Base-by-base conservation (phyloP, 2,797 vertebrate genomes). In the Erithacus rubecula region DNA sequence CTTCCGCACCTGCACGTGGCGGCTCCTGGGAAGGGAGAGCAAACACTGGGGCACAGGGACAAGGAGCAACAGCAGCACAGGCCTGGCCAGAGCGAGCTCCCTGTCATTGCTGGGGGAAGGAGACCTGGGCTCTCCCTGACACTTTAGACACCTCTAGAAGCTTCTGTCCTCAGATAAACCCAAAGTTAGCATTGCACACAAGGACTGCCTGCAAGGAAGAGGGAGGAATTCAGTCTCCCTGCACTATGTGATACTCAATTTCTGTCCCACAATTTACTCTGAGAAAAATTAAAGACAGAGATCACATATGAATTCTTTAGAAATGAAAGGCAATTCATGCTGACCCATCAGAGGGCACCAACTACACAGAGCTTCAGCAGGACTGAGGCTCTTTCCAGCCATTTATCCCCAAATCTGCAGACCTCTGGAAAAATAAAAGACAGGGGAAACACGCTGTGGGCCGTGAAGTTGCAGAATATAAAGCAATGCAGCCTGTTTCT, bases 61-160 rank as follows among this genome's bases (percentile, higher is more conserved):
- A 18, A 43, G 41, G 41, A 43, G 41, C 41, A 43, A 43, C 41
- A 43, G 41, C 41, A 43, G 41, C 41, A 43, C 41, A 18, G 16
- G 41, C 41, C 41, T 43, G 18, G 58, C 44, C 49, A 18, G 1
- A 74, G 20, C 14, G 4, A 20, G 29, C 19, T 67, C 49, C 44
- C 52, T 17, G 4, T 32, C 16, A 5, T 15, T 32, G 24, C 62
- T 62, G 30, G 22, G n/a, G 16, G 4, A 53, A 53, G 27, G 23
- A 64, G 20, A 16, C 21, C 6, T 12, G 18, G 11, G 14, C 9
- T 55, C 43, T 53, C 1, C 1, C 0, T 62, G 58, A 67, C 26
- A 0, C 24, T 51, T 12, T 20, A 52, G 32, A 29, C 72, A 65
- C 11, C 71, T 34, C 34, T 9, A 36, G 18, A 75, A 41, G 59